Evolutionary conservation across 1,140 invertebrate genomes (phyloP).

Genomic region (Akabosia matsudoensis): DNA sequence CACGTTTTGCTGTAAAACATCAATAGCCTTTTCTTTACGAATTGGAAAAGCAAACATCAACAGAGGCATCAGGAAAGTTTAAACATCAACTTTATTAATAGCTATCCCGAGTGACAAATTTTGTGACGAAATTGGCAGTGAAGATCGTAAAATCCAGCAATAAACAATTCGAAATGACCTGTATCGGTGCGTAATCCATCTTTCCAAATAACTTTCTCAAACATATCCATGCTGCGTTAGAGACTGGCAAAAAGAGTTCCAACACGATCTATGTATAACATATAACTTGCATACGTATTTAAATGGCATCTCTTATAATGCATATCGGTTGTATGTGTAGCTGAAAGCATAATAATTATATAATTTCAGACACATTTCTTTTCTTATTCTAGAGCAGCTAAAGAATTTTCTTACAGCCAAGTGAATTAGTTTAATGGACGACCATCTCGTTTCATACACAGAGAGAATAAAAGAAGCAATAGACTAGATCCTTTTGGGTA

Average conservation of each 20-base stretch:
- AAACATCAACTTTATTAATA: not conserved
- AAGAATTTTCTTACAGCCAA: not conserved
- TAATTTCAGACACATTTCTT: not conserved
- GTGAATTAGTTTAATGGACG: not conserved
- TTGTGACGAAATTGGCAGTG: conserved; percentile 21
- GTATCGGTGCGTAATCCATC: conserved; percentile 18
- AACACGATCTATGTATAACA: too few species aligned
- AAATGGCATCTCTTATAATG: not conserved
- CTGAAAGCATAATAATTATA: not conserved
- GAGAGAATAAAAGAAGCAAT: not conserved
- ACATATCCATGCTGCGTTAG: too few species aligned
- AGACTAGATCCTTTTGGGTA: not conserved
- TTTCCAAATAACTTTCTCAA: not conserved
- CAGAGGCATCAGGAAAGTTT: not conserved
- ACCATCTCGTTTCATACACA: not conserved
- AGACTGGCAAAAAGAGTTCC: too few species aligned
- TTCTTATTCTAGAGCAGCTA: too few species aligned
- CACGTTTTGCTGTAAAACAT: not conserved
- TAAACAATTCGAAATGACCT: conserved; percentile 16
- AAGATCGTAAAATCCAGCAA: conserved; percentile 3
- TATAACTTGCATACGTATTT: too few species aligned
- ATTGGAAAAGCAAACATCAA: not conserved
- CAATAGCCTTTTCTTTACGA: not conserved
- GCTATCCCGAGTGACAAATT: conserved; percentile 16
- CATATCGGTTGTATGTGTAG: not conserved